These are phyloP conservation scores for Crypturellus undulatus DNA, from an alignment of 2,113 vertebrate species.

Conservation along the genomic window DNA sequence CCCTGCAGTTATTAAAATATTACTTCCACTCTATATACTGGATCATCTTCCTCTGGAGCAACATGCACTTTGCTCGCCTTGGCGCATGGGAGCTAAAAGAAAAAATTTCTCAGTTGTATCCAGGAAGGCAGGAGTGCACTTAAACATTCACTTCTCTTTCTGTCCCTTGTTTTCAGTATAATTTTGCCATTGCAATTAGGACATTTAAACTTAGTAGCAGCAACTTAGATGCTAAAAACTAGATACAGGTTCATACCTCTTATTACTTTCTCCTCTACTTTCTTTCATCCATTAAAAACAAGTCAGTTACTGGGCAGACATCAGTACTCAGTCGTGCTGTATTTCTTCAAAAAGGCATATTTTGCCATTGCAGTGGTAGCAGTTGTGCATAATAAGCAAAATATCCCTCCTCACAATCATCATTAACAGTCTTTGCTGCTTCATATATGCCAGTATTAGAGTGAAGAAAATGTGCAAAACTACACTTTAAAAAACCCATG, in stretches of 20 bases:
- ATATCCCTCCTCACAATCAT: neutral
- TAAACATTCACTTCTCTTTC: neutral
- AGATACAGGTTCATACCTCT: neutral
- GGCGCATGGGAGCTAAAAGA: constrained; percentile 10
- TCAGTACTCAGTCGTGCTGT: neutral
- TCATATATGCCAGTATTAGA: neutral
- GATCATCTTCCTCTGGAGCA: constrained; percentile 25
- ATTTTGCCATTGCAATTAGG: neutral
- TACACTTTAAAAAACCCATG: too few species aligned
- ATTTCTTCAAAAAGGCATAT: neutral
- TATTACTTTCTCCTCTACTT: neutral
- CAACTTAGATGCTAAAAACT: neutral
- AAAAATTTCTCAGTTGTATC: neutral
- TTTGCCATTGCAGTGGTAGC: neutral
- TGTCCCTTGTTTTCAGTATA: neutral
- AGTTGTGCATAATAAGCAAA: accelerated
- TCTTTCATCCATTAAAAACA: neutral
- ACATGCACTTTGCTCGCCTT: neutral
- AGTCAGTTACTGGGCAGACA: neutral
- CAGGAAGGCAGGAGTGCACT: neutral
- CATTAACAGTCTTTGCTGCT: neutral
- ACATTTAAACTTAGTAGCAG: neutral
- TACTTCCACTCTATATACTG: constrained; percentile 62
- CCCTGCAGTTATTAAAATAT: constrained; percentile 50
- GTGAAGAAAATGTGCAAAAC: neutral